Conservation (phyloP, 2,113 vertebrate species). For the Chitala chitala region DNA sequence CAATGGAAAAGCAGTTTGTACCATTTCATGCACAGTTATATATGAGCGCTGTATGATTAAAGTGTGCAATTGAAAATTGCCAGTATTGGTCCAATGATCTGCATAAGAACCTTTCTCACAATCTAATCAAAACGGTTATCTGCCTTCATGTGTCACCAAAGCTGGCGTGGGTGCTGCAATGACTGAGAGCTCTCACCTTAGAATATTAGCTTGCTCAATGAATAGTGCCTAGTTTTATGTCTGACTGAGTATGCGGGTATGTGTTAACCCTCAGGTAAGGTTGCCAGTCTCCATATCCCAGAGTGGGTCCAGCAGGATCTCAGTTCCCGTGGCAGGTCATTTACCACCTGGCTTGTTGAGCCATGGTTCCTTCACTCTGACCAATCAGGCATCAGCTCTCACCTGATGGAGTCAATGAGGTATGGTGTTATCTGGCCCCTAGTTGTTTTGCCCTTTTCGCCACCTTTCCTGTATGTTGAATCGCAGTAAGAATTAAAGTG, state of each 20-base stretch:
- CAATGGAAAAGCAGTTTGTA: no score
- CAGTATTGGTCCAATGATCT: no score
- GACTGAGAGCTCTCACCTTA: no score
- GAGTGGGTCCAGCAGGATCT: constrained; percentile 84
- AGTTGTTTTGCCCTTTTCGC: neutral
- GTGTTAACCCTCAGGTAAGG: constrained; percentile 25
- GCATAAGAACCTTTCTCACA: no score
- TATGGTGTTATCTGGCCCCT: constrained; percentile 35
- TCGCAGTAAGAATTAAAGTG: neutral
- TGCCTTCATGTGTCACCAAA: no score
- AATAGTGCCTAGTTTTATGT: neutral
- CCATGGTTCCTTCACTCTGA: constrained; percentile 80
- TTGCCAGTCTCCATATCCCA: constrained; percentile 49
- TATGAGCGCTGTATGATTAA: no score
- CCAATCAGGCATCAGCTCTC: constrained; percentile 73
- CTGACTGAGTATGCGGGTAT: constrained; percentile 1
- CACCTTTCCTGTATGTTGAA: neutral
- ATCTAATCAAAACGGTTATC: no score
- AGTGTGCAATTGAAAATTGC: no score
- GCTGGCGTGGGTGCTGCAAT: no score
- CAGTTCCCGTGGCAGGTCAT: constrained; percentile 32
- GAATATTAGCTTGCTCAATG: neutral
- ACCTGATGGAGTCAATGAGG: constrained; percentile 90
- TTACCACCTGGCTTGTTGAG: constrained; percentile 61
- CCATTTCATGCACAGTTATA: no score